A percentile compares a stretch with the other conserved stretches of the same genome.
Conservation (phyloP, 2,113 vertebrate species). For the Recurvirostra avosetta region DNA sequence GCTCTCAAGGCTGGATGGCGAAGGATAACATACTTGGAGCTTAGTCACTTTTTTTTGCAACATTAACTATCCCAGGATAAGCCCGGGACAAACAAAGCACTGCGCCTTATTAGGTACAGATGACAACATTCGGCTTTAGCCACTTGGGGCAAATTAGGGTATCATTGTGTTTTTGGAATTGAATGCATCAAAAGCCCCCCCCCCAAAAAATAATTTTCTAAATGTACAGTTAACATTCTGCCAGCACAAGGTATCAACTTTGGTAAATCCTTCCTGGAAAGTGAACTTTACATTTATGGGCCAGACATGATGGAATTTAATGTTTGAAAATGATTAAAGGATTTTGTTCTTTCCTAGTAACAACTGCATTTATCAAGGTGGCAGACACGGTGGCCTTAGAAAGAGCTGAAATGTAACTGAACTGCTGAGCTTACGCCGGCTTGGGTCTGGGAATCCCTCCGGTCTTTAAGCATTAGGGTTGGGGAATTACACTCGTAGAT, state of each 20-base stretch:
- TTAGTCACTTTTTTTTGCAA: background rate
- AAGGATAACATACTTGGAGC: background rate
- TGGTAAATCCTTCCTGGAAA: slow-evolving; percentile 70
- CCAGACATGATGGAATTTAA: slow-evolving; percentile 67
- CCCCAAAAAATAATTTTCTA: background rate
- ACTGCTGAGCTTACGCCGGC: slow-evolving; percentile 16
- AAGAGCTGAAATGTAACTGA: slow-evolving; percentile 46
- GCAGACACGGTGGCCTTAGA: slow-evolving; percentile 56
- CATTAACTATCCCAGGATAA: background rate
- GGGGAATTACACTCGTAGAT: slow-evolving; percentile 37
- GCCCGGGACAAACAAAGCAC: background rate
- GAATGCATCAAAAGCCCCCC: background rate
- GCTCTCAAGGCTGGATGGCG: slow-evolving; percentile 29
- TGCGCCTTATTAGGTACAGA: background rate
- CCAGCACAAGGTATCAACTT: slow-evolving; percentile 46
- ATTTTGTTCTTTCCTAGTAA: slow-evolving; percentile 70
- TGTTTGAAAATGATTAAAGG: slow-evolving; percentile 69
- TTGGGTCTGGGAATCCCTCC: slow-evolving; percentile 11
- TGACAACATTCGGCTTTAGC: background rate
- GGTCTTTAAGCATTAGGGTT: slow-evolving; percentile 27
- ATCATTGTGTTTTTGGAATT: background rate
- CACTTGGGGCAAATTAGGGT: slow-evolving; percentile 9
- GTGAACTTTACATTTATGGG: slow-evolving; percentile 65
- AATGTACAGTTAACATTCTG: background rate
- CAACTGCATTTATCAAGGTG: slow-evolving; percentile 68